Conservation (phyloP, 2,113 vertebrate genomes). For the Neopipo cinnamomea region DNA sequence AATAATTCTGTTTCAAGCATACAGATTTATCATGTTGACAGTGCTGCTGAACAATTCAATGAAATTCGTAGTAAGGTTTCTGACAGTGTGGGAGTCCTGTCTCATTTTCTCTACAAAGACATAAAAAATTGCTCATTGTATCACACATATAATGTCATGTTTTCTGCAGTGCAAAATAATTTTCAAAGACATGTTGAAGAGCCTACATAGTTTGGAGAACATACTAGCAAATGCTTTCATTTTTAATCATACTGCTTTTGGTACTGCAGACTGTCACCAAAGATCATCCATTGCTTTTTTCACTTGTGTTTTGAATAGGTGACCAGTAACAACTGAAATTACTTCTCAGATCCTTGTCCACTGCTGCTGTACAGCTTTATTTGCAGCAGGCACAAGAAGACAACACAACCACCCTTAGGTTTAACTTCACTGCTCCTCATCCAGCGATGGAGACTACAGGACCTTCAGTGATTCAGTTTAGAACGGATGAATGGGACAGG, state of each 20-base stretch:
- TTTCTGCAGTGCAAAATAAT: neutral
- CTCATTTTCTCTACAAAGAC: neutral
- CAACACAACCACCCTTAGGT: neutral
- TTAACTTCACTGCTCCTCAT: neutral
- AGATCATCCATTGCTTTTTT: neutral
- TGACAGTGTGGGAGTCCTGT: neutral
- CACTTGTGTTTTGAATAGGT: neutral
- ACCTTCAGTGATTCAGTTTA: neutral
- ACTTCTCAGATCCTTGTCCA: neutral
- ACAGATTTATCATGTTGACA: neutral
- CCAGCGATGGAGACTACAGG: neutral
- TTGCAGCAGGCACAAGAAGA: neutral
- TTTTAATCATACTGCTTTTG: neutral
- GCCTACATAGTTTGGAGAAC: neutral
- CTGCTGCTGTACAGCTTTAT: neutral
- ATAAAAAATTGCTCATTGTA: neutral
- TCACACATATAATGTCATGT: neutral
- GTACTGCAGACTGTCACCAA: neutral
- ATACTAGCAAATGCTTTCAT: neutral
- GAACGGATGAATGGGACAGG: neutral
- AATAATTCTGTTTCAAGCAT: slow-evolving; percentile 10
- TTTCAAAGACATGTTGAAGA: neutral
- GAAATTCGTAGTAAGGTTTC: neutral
- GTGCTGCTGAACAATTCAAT: neutral
- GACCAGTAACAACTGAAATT: neutral